Percentiles rank a stretch among this genome's conserved stretches.
Evolutionary conservation across 2,888 invertebrate genomes (phyloP).

Genomic region (Oeneis ivallda): DNA sequence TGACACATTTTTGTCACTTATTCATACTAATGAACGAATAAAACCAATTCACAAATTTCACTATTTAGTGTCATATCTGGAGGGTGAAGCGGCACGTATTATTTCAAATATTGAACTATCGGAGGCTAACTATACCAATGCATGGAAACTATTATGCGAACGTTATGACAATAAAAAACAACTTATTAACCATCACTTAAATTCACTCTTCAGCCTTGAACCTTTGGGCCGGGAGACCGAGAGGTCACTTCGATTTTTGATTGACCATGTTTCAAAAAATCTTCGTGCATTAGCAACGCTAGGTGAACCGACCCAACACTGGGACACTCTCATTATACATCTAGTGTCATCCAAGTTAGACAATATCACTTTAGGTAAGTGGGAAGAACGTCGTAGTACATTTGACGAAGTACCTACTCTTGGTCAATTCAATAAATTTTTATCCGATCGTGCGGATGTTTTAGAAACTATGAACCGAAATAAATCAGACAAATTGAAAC

Average conservation of each 20-base stretch:
- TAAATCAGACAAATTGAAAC: neutral
- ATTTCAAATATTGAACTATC: slow-evolving; percentile 36
- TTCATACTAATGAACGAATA: too few relatives aligned
- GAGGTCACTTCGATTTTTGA: slow-evolving; percentile 33
- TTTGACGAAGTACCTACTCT: slow-evolving; percentile 30
- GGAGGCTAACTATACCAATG: slow-evolving; percentile 30
- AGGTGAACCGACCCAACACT: slow-evolving; percentile 36
- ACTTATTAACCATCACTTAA: slow-evolving; percentile 35
- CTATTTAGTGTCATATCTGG: too few relatives aligned
- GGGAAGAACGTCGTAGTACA: too few relatives aligned
- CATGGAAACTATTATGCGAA: slow-evolving; percentile 33
- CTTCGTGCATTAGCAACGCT: slow-evolving; percentile 38
- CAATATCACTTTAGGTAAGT: slow-evolving; percentile 29
- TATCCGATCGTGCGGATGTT: slow-evolving; percentile 17
- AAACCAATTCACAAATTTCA: too few relatives aligned
- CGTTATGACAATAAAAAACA: slow-evolving; percentile 36
- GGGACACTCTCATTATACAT: slow-evolving; percentile 35
- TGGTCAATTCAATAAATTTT: slow-evolving; percentile 35
- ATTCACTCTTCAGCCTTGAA: slow-evolving; percentile 29
- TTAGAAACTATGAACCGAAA: slow-evolving; percentile 16
- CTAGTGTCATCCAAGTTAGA: slow-evolving; percentile 37
- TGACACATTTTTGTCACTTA: too few relatives aligned
- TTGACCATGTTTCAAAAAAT: slow-evolving; percentile 40
- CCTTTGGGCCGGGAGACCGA: slow-evolving; percentile 33
- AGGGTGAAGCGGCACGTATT: slow-evolving; percentile 35